Conservation (phyloP, 2,888 invertebrate species). For the Drosophila austrosaltans region DNA sequence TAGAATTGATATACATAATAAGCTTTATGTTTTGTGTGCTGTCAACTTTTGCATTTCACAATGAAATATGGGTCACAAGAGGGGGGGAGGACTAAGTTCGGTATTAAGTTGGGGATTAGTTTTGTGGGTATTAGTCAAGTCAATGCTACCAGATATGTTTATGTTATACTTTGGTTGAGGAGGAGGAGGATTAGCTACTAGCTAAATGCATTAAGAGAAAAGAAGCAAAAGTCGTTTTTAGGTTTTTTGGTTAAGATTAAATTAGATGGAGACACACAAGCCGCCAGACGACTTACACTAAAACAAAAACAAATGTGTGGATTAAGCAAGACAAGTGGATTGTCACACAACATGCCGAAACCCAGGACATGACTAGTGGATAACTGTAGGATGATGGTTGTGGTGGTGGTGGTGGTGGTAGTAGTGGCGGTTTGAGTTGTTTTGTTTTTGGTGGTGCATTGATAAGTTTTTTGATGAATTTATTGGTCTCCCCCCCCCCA, state of each 20-base stretch:
- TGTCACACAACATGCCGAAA: constrained; percentile 51
- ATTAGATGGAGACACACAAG: constrained; percentile 44
- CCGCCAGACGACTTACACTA: constrained; percentile 73
- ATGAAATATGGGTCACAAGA: not conserved
- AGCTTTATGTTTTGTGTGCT: not conserved
- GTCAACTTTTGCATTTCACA: not conserved
- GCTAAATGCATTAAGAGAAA: constrained; percentile 22
- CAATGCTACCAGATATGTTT: not conserved
- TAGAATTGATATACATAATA: not conserved
- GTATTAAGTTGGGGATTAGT: constrained; percentile 1
- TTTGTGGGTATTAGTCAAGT: not conserved
- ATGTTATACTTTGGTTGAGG: not conserved
- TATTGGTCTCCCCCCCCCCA: not conserved
- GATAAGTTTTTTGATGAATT: not conserved
- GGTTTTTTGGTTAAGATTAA: constrained; percentile 32
- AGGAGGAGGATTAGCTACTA: constrained; percentile 26
- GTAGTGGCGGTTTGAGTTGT: constrained; percentile 30
- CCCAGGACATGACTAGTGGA: constrained; percentile 48
- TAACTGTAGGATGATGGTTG: constrained; percentile 25
- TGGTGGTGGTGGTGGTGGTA: constrained; percentile 1
- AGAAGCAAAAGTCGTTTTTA: constrained; percentile 5
- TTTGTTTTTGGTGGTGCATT: constrained; percentile 21
- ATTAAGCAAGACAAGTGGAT: constrained; percentile 51
- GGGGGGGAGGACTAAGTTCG: not conserved
- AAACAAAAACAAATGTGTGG: constrained; percentile 15